These are phyloP conservation scores for Standfussiana lucernea DNA, from an alignment of 2,888 invertebrate genomes.

Conservation along the genomic window DNA sequence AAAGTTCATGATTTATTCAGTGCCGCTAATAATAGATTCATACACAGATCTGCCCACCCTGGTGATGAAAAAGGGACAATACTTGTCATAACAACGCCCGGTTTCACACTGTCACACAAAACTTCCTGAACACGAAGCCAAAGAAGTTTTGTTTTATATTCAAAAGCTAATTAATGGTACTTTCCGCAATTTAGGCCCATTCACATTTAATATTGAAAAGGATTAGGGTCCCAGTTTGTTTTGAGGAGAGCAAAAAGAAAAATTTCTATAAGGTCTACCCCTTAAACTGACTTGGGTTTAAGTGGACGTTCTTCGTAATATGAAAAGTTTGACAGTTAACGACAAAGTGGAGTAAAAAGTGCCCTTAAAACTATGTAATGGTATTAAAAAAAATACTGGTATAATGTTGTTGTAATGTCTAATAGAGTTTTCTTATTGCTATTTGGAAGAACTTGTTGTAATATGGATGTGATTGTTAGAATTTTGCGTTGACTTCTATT, in stretches of 20 bases:
- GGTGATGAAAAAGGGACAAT: constrained; percentile 24
- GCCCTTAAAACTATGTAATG: constrained; percentile 77
- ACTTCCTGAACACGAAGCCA: constrained; percentile 52
- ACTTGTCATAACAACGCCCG: constrained; percentile 26
- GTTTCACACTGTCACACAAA: constrained; percentile 31
- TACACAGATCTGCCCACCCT: constrained; percentile 15
- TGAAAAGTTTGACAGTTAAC: constrained; percentile 81
- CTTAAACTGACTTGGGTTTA: constrained; percentile 76
- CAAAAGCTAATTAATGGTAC: constrained; percentile 73
- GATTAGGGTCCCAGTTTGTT: constrained; percentile 75
- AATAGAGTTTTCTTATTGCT: constrained; percentile 20
- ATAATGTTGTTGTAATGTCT: constrained; percentile 57
- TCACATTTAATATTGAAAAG: constrained; percentile 79
- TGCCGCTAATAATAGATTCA: constrained; percentile 16
- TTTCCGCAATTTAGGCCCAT: constrained; percentile 71
- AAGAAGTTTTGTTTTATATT: constrained; percentile 72
- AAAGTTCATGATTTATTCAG: constrained; percentile 41
- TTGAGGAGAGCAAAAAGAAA: constrained; percentile 63
- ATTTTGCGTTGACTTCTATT: background rate
- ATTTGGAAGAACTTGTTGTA: background rate
- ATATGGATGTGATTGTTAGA: background rate
- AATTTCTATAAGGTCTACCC: constrained; percentile 68
- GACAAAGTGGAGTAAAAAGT: constrained; percentile 77
- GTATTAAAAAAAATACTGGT: constrained; percentile 69
- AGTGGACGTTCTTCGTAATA: constrained; percentile 79